Percentiles rank a stretch among this genome's conserved stretches.
phyloP scores from a whole-genome alignment of 2,113 vertebrate genomes.

The Ammospiza caudacuta region DNA sequence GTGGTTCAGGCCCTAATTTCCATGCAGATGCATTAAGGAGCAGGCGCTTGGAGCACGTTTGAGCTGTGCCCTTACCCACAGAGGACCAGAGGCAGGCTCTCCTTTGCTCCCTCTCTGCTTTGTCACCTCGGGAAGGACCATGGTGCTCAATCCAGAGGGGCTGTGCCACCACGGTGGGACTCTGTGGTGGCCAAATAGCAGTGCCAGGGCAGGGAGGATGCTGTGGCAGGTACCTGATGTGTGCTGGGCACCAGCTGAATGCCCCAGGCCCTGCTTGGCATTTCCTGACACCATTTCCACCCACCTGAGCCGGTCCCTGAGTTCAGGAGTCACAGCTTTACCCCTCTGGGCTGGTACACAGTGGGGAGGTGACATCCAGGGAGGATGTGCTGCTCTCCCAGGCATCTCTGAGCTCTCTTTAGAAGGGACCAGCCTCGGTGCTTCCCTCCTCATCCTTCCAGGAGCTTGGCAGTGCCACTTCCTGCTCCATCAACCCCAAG shows the following conservation, averaged over 20 bases:
- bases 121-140: accelerated
- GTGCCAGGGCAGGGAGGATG: neutral
- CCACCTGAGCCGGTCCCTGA: neutral
- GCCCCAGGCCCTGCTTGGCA: neutral
- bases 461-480: neutral
- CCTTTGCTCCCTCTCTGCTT: neutral
- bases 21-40: conserved; percentile 30
- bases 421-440: neutral
- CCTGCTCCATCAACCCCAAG: neutral
- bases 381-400: neutral
- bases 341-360: neutral
- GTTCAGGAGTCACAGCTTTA: neutral
- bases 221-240: neutral
- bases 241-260: neutral
- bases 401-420: neutral
- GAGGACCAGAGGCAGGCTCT: neutral
- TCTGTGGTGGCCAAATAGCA: accelerated
- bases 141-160: neutral
- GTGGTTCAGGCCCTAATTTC: conserved; percentile 52
- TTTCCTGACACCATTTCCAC: neutral
- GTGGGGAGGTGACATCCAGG: accelerated
- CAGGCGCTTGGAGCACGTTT: neutral
- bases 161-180: neutral
- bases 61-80: neutral
- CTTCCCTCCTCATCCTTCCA: neutral